Base-by-base conservation (phyloP, 2,797 vertebrate genomes). In the Pygocentrus nattereri region DNA sequence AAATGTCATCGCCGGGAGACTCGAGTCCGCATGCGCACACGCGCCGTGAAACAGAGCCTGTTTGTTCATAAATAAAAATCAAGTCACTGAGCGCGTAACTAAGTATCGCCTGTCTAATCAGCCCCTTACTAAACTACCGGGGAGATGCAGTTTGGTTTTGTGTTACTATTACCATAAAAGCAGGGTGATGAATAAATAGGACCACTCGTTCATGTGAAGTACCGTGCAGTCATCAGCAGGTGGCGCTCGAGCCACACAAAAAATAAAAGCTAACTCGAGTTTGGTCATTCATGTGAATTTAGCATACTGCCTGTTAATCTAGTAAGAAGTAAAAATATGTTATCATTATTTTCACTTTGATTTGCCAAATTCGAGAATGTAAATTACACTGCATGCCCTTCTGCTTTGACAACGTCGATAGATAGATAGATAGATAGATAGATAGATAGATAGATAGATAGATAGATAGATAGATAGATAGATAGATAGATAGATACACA, bases 11-110 rank as follows among this genome's bases (percentile, higher is more conserved):
- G 47, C 38, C 10, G 34, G 7, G 65, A n/a, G 38, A 23, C 65
- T 68, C 23, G 64, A n/a, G 41, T 41, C 64, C 64, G 64, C 64
- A 65, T 65, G 30, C 62, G 52, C 54, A 54, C 21, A 65, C 21
- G 21, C 11, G 38, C 64, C 64, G 34, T 34, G 30, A 64, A 64
- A 34, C 5, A 64, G 31, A 31, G 8, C 41, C 8, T 8, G 10
- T 44, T 1, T 44, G 41, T 44, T 44, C 6, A 44, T 11, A 44
- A 11, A 44, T 11, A 44, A 44, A 12, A 64, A 34, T 34, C 25
- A 62, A 30, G 5, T 34, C 30, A 27, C 15, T 64, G 30, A 25
- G 27, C 23, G 8, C 1, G 61, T 34, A 64, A 7, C 61, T 16
- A 18, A 31, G 30, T 30, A 11, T 10, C 59, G 31, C 1, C 61